Evolutionary conservation across 2,888 invertebrate genomes (phyloP), one percentile per base, ranked within the genome.

Genomic region (Metellina segmentata): DNA sequence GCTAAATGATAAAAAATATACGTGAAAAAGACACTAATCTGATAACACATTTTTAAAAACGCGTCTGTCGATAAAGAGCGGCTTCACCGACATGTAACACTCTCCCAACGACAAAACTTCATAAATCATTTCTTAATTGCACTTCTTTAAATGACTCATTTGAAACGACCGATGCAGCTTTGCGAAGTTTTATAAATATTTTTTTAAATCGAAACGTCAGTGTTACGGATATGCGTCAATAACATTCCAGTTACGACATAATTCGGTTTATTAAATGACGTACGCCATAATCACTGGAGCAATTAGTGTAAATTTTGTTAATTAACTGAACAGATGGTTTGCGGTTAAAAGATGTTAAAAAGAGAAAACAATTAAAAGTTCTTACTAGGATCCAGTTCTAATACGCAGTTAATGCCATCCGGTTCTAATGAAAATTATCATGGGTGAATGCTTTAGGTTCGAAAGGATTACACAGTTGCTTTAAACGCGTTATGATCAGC

Each of bases 341-440:
- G 70, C 77, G 69, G 77, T 77, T 72, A 71, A 72, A 71, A 82
- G 72, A 71, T n/a, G 71, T 82, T 69, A 77, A 85, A 61, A 85
- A 77, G 74, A 83, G 77, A 77, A 85, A 69, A 85, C 85, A 85
- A 85, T 85, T 85, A 85, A 85, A 85, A 85, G 69, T 85, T 85
- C 77, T 77, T 77, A 49, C 61, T 49, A 77, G 77, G 61, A 61
- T 72, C 61, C 49, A 77, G 77, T 69, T 85, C 61, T 48, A 53
- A 75, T 85, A 48, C n/a, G 61, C 75, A 34, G 75, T 48, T 85
- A 70, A 83, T 83, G 83, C 52, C 34, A 51, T 51, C 19, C n/a
- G 49, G 69, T 69, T 85, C 34, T 69, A 70, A 85, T 85, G 77
- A 77, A 85, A 85, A 85, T 85, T 85, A 82, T 71, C 82, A n/a